Percentiles rank a stretch among this genome's conserved stretches.
Evolutionary conservation across 2,797 vertebrate species (phyloP).

Genomic region (Phrynocephalus guinanensis): DNA sequence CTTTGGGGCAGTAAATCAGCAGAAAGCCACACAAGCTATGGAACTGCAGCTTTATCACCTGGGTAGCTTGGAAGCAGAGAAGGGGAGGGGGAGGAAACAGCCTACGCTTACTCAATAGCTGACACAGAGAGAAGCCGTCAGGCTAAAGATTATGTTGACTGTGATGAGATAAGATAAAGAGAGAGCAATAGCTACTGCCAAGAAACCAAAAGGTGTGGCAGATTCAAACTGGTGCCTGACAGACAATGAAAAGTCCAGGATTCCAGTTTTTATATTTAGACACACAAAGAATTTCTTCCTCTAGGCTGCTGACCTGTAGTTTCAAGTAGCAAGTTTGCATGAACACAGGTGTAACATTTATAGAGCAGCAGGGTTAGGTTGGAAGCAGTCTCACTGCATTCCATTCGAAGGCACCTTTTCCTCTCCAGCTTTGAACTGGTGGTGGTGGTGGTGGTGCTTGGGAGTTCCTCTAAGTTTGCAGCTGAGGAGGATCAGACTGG

Average conservation of each 20-base stretch:
- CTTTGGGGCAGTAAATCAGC: neutral
- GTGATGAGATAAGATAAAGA: neutral
- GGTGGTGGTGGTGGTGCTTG: too few relatives aligned
- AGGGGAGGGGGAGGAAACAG: neutral
- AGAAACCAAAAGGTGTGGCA: slow-evolving; percentile 2
- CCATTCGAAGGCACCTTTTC: neutral
- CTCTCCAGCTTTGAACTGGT: neutral
- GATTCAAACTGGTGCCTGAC: neutral
- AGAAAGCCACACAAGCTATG: neutral
- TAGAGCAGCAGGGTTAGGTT: neutral
- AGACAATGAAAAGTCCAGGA: neutral
- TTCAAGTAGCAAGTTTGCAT: neutral
- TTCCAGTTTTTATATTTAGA: neutral
- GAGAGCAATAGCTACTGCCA: slow-evolving; percentile 18
- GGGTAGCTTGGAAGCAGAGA: neutral
- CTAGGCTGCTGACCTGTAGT: neutral
- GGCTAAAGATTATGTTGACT: neutral
- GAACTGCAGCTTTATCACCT: neutral
- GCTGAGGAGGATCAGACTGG: neutral
- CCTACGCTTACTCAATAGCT: neutral
- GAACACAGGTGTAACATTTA: neutral
- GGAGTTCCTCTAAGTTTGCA: neutral
- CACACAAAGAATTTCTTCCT: neutral
- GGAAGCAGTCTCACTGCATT: neutral
- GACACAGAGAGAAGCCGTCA: neutral